Base-by-base conservation (phyloP, 2,888 invertebrate genomes). In the Platerodrilus igneus region DNA sequence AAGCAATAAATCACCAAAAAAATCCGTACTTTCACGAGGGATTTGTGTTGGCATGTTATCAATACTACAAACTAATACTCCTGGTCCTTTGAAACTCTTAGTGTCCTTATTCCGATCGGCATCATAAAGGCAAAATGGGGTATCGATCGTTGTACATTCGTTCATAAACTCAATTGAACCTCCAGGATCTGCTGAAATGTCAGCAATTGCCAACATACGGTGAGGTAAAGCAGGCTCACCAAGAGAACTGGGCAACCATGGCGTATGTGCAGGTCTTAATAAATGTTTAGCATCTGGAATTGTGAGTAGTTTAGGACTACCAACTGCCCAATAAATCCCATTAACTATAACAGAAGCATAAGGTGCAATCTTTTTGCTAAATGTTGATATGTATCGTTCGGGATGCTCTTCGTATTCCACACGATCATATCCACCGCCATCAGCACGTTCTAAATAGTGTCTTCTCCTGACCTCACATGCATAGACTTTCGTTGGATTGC, bases 41-140 rank as follows among this genome's bases (percentile, higher is more conserved):
- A 99, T 73, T 66, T 99, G 99, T 0, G 99, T 99, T 1, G 99
- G 99, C 99, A 99, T 99, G 69, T 99, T 99, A 69, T 99, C 99
- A 53, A 99, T 99, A 9, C 96, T 96, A 64, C 99, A 99, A n/a
- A 99, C 96, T 33, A 99, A 70, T 1, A 99, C 95, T 11, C 99
- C 99, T 0, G 93, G 88, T 0, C 96, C 96, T 66, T 88, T 90
- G 69, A 95, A 95, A 66, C 91, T 90, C 60, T 95, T 95, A 0
- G 89, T 91, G 57, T 94, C 94, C 67, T 93, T 94, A 65, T 99
- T 96, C 44, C 94, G 81, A 65, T 99, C 95, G 4, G 99, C 97
- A 63, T 99, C 97, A 63, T 99, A 99, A n/a, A 99, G 77, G 63
- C 94, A 95, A 71, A 99, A 99, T 0, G 99, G 99, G 2, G 92